Conservation (phyloP, 2,797 vertebrate species). For the Melanogrammus aeglefinus region DNA sequence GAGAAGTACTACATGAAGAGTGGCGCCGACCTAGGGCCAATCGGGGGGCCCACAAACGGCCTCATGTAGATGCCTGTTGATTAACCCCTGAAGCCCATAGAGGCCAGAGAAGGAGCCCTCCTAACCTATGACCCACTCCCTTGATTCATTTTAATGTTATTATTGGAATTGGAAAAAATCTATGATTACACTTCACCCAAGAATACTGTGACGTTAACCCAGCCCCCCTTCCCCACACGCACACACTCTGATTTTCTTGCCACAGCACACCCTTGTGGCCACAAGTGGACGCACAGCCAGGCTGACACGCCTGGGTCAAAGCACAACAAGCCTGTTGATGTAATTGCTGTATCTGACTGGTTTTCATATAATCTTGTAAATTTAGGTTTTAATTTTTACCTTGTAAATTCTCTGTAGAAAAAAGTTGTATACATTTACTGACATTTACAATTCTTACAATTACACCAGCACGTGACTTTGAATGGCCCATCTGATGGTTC, state of each 20-base stretch:
- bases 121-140: slow-evolving; percentile 22
- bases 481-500: slow-evolving; percentile 76
- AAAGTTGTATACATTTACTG: slow-evolving; percentile 69
- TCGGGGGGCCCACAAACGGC: slow-evolving; percentile 92
- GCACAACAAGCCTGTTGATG: slow-evolving; percentile 94
- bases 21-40: slow-evolving; percentile 89
- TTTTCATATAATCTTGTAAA: slow-evolving; percentile 79
- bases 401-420: slow-evolving; percentile 97
- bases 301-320: slow-evolving; percentile 81
- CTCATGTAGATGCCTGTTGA: slow-evolving; percentile 78
- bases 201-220: slow-evolving; percentile 70
- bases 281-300: slow-evolving; percentile 55
- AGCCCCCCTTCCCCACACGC: slow-evolving; percentile 26
- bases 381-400: slow-evolving; percentile 99
- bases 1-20: slow-evolving; percentile 99
- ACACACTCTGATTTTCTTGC: slow-evolving; percentile 58
- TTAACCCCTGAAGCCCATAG: slow-evolving; percentile 28
- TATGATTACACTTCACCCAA: slow-evolving; percentile 65
- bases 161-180: slow-evolving; percentile 67
- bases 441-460: slow-evolving; percentile 90
- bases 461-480: slow-evolving; percentile 95
- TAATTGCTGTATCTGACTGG: slow-evolving; percentile 91
- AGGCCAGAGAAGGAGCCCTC: slow-evolving; percentile 35
- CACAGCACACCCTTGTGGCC: slow-evolving; percentile 35
- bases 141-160: slow-evolving; percentile 50